Evolutionary conservation across 23 tunicate genomes (phyloP), one percentile per base, ranked within the genome.

Genomic region (Oikopleura vanhoeffeni): DNA sequence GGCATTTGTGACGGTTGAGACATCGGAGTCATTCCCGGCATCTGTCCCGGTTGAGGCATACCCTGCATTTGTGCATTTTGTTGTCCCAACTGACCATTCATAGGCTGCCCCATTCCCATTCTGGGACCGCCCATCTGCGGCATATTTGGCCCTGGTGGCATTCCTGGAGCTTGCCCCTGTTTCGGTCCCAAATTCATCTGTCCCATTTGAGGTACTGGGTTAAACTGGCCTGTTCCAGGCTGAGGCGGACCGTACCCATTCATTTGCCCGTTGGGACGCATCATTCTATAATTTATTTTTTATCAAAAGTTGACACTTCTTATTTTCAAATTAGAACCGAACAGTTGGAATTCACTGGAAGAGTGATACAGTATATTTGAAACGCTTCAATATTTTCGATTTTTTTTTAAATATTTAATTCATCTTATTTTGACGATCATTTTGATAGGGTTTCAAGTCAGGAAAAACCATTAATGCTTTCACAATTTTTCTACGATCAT

Each of bases 1-100:
- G 85, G 76, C 38, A 76, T 30, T 24, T 36, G 83, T 76, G 83
- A 36, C 24, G 57, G 84, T 0, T 40, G 57, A 24, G 67, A 27
- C 34, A 85, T 85, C 83, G 83, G 86, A 27, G 86, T 75, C 40
- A 83, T 41, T 0, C 67, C 67, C 24, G 79, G 79, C 79, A 71
- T 71, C 2, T 38, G 36, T 24, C 4, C 36, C 32, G 27, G 27
- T 13, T 33, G 79, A 2, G 79, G 79, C 79, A 71, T 71, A 30
- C 79, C 79, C 4, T 33, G 79, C 79, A 71, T 71, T 18, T 49
- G 60, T 49, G 8, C 18, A 18, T 49, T 49, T n/a, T n/a, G n/a
- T n/a, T n/a, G n/a, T n/a, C n/a, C n/a, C n/a, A n/a, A n/a, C n/a
- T n/a, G n/a, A n/a, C n/a, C n/a, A 24, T 49, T 49, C 13, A 24